Evolutionary conservation across 1,140 invertebrate species (phyloP).

Genomic region (Drosophila repleta): DNA sequence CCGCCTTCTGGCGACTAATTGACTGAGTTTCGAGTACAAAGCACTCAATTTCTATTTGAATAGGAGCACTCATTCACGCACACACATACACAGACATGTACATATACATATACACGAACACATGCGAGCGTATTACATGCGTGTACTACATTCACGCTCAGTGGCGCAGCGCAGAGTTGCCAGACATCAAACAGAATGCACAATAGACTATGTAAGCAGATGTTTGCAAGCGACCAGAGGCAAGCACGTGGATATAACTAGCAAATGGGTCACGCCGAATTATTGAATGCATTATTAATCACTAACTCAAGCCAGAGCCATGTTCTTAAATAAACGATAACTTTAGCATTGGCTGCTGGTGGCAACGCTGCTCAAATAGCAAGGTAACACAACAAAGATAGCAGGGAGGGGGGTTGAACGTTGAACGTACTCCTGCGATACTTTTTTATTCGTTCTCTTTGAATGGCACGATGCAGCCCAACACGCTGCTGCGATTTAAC

Average conservation of each 20-base stretch:
- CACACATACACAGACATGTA: slow-evolving; percentile 22
- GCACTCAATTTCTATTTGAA: slow-evolving; percentile 77
- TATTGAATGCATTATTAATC: slow-evolving; percentile 6
- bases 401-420: slow-evolving; percentile 15
- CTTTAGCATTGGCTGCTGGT: slow-evolving; percentile 16
- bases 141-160: slow-evolving; percentile 39
- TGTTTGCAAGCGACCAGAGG: slow-evolving; percentile 14
- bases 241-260: slow-evolving; percentile 24
- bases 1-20: slow-evolving; percentile 59
- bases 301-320: background rate
- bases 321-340: slow-evolving; percentile 8
- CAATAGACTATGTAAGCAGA: slow-evolving; percentile 16
- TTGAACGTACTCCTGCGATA: slow-evolving; percentile 17
- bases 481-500: slow-evolving; percentile 15
- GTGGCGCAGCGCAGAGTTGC: slow-evolving; percentile 44
- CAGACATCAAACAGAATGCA: slow-evolving; percentile 37
- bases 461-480: slow-evolving; percentile 10
- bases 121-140: slow-evolving; percentile 29
- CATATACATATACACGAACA: slow-evolving; percentile 22
- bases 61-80: slow-evolving; percentile 52
- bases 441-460: slow-evolving; percentile 7
- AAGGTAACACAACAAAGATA: slow-evolving; percentile 36
- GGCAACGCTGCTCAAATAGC: slow-evolving; percentile 32
- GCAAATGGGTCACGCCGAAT: slow-evolving; percentile 10
- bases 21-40: slow-evolving; percentile 60